Percentiles rank a stretch among this genome's conserved stretches.
Evolutionary conservation across 2,113 vertebrate species (phyloP).

Genomic region (Mustelus asterias): DNA sequence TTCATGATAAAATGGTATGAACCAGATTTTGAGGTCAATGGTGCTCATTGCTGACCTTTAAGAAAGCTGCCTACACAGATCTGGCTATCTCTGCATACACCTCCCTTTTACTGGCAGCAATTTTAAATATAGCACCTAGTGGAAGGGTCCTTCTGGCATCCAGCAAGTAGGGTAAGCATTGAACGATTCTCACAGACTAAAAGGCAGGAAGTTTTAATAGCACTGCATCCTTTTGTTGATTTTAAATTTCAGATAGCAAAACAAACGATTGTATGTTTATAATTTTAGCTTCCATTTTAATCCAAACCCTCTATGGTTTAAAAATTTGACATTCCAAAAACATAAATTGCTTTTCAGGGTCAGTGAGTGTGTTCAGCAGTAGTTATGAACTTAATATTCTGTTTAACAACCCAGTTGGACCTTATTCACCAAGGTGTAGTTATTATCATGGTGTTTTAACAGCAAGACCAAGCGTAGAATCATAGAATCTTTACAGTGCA

Average conservation of each 20-base stretch:
- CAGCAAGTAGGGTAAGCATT: neutral
- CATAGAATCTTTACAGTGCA: too few relatives aligned
- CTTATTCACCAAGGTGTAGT: neutral
- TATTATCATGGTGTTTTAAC: too few relatives aligned
- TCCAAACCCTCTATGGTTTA: neutral
- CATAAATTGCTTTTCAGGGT: neutral
- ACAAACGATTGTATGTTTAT: neutral
- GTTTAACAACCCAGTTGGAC: neutral
- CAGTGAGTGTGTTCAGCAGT: neutral
- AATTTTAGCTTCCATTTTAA: too few relatives aligned
- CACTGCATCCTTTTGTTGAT: neutral
- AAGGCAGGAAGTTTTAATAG: neutral
- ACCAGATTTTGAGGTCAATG: neutral
- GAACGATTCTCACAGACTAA: neutral
- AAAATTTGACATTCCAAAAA: neutral
- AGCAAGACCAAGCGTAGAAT: too few relatives aligned
- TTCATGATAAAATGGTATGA: neutral
- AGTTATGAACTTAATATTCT: neutral
- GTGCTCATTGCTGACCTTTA: neutral
- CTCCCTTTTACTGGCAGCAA: neutral
- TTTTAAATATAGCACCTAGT: neutral
- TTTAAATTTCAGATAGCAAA: neutral
- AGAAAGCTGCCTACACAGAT: too few relatives aligned
- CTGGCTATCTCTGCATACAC: too few relatives aligned
- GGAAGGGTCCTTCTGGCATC: neutral